Base-by-base conservation (phyloP, 2,113 vertebrate species). In the Vicugna pacos region DNA sequence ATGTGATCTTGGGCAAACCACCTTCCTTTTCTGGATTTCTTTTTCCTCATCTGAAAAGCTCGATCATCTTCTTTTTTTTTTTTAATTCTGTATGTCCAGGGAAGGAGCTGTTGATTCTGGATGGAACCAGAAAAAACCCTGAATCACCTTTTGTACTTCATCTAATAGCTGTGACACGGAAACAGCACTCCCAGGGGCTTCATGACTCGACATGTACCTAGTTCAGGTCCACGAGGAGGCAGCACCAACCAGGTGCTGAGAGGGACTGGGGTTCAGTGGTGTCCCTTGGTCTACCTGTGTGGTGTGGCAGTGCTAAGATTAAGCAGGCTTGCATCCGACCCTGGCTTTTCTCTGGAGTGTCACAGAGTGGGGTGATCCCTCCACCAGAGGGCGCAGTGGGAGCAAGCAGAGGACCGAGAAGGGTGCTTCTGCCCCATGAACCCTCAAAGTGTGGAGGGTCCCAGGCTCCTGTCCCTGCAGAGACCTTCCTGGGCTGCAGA, bases 311-410 rank as follows among this genome's bases (percentile, higher is more conserved):
- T 8, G 24, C 19, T 17, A 46, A 28, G 26, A 30, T 48, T 32
- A 19, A 7, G 14, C 64, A 14, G n/a, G 28, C 72, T 69, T 20
- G 8, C 2, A 3, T 32, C 24, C 30, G 60, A 60, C 52, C 35
- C 17, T 9, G 76, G 56, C 26, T 89, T 93, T 94, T 83, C 77
- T 76, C 75, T 56, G 85, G 69, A 70, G 56, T 17, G 85, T 13
- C 88, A 35, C 56, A 6, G 24, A 15, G 8, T 28, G 24, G 38
- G 72, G 56, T 1, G 58, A 22, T 96, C 70, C 56, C 1, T 89
- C 97, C 97, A 97, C 93, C 85, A 97, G 98, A 97, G 97, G 98
- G 98, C 89, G 12, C 85, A 65, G 38, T 62, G 64, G 69, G 93
- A 98, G 94, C 96, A 98, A 93, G 12, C 7, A 85, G 77, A 81